phyloP scores from a whole-genome alignment of 2,888 invertebrate genomes.

The Rhamphomyia laevipes region DNA sequence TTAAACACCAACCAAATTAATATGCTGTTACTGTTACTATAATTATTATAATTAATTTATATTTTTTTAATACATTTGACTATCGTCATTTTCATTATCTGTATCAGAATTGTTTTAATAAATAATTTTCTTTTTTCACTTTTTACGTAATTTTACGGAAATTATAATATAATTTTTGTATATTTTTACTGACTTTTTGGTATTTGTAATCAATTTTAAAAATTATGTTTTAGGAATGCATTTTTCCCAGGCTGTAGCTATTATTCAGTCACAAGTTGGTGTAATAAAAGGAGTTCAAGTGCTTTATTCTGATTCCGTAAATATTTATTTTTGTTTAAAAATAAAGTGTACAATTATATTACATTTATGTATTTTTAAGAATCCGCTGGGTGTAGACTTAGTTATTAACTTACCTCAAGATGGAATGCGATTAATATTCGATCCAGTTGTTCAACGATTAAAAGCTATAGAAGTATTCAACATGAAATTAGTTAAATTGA shows the following conservation, averaged over 20 bases:
- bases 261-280: constrained; percentile 92
- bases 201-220: too few species aligned
- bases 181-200: too few species aligned
- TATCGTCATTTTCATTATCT: too few species aligned
- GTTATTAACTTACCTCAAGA: constrained; percentile 94
- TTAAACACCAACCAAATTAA: too few species aligned
- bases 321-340: constrained; percentile 21
- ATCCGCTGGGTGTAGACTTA: constrained; percentile 89
- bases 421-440: constrained; percentile 93
- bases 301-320: constrained; percentile 87
- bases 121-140: too few species aligned
- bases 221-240: constrained; percentile 78
- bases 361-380: constrained; percentile 46
- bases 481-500: constrained; percentile 92
- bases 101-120: too few species aligned
- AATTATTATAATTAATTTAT: too few species aligned
- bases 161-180: too few species aligned
- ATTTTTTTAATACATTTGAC: too few species aligned
- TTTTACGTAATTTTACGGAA: too few species aligned
- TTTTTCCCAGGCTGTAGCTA: constrained; percentile 93
- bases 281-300: constrained; percentile 92
- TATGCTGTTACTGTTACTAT: too few species aligned
- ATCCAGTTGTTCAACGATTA: constrained; percentile 85
- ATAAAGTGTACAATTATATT: neutral
- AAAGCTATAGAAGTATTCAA: constrained; percentile 97